Base-by-base conservation (phyloP, 2,888 invertebrate genomes). In the Tribolium freemani region DNA sequence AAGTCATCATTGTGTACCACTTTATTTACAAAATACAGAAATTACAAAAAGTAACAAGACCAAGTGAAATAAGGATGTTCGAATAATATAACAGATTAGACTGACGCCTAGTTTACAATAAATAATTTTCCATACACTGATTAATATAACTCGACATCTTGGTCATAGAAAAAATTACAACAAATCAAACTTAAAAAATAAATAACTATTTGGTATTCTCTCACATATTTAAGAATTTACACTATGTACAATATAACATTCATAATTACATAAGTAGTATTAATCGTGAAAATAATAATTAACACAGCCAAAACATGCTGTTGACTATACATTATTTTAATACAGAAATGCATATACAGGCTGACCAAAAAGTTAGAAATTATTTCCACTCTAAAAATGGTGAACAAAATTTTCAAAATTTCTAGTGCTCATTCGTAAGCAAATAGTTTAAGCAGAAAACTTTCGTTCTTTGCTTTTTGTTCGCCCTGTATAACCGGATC, bases 281-380 rank as follows among this genome's bases (percentile, higher is more conserved):
- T 73, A 72, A 71, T 58, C 66, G 31, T 67, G 51, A 53, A 67
- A 80, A 77, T 77, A 79, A 80, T 79, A 79, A 79, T 80, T 82
- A 75, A 83, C 85, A 85, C 85, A 85, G 85, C 84, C 84, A 78
- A 81, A 79, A 82, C 56, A 80, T 81, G 84, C 84, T 84, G 85
- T 83, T 81, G 81, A 84, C 83, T 84, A 83, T 83, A 82, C 81
- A 82, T 75, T 51, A 44, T 10, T 51, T 66, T 51, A 76, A 83
- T 81, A 83, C 82, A 83, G 81, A 83, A 76, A 76, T 77, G 72
- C 69, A 76, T 56, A 80, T 5, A 13, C 20, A 61, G 26, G 26
- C 5, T 5, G 26, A 2, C 26, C 26, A 3, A 26, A 26, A 5
- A 5, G 2, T 21, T 21, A 21, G n/a, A n/a, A n/a, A n/a, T n/a